Percentiles rank a stretch among this genome's conserved stretches.
Evolutionary conservation across 2,888 invertebrate genomes (phyloP).

Genomic region (Mechanitis messenoides): DNA sequence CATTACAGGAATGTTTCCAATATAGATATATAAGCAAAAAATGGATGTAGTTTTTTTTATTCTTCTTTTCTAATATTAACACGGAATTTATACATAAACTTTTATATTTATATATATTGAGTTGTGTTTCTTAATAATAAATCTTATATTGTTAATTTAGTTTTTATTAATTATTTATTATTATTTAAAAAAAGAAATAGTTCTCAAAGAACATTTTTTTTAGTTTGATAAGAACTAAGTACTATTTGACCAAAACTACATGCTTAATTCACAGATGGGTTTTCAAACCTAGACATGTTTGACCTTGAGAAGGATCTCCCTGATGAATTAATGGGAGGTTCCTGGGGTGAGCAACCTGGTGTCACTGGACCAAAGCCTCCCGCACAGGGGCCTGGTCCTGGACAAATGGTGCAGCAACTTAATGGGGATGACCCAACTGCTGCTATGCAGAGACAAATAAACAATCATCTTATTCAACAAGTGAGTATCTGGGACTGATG

Average conservation of each 20-base stretch:
- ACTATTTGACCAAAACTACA: conserved; percentile 13
- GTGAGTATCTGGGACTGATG: conserved; percentile 61
- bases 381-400: conserved; percentile 89
- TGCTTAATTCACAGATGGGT: conserved; percentile 79
- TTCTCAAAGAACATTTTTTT: too few relatives aligned
- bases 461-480: conserved; percentile 83
- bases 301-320: conserved; percentile 94
- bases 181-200: too few relatives aligned
- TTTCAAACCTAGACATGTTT: conserved; percentile 89
- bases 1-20: too few relatives aligned
- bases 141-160: too few relatives aligned
- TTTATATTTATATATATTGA: too few relatives aligned
- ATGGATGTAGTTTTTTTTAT: too few relatives aligned
- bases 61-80: too few relatives aligned
- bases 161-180: too few relatives aligned
- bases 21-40: too few relatives aligned
- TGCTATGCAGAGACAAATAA: conserved; percentile 77
- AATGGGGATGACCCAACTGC: conserved; percentile 83
- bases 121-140: too few relatives aligned
- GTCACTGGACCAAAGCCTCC: conserved; percentile 84
- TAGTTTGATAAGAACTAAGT: neutral
- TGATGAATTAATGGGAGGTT: conserved; percentile 89
- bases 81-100: too few relatives aligned
- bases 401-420: conserved; percentile 77
- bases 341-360: conserved; percentile 84